These are phyloP conservation scores for Acleris emargana DNA, from an alignment of 2,888 invertebrate species.

Conservation along the genomic window DNA sequence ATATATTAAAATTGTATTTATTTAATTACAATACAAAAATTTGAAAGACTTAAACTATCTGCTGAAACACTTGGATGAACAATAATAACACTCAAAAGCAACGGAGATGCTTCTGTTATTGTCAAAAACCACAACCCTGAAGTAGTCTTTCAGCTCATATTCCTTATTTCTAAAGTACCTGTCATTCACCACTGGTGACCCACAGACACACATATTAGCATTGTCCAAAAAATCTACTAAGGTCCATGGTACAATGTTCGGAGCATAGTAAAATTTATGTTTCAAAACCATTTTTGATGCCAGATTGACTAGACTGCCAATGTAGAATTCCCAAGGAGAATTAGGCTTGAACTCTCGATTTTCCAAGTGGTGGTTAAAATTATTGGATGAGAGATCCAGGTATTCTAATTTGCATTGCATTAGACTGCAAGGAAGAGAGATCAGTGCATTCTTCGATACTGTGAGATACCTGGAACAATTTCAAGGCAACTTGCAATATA, in stretches of 20 bases:
- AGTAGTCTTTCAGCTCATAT: slow-evolving; percentile 67
- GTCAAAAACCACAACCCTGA: slow-evolving; percentile 68
- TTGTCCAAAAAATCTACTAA: slow-evolving; percentile 84
- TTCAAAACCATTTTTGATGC: slow-evolving; percentile 81
- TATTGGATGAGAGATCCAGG: slow-evolving; percentile 84
- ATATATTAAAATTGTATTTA: neutral
- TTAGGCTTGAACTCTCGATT: slow-evolving; percentile 38
- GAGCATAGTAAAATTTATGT: slow-evolving; percentile 79
- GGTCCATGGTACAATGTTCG: slow-evolving; percentile 83
- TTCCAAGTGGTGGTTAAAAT: slow-evolving; percentile 60
- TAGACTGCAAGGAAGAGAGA: slow-evolving; percentile 84
- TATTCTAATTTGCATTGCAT: slow-evolving; percentile 78
- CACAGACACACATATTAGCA: slow-evolving; percentile 86
- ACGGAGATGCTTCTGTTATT: slow-evolving; percentile 63
- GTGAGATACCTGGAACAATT: slow-evolving; percentile 77
- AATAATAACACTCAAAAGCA: slow-evolving; percentile 85
- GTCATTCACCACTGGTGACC: slow-evolving; percentile 71
- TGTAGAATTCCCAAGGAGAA: slow-evolving; percentile 64
- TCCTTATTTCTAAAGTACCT: slow-evolving; percentile 56
- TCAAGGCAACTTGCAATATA: too few relatives aligned
- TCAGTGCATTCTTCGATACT: slow-evolving; percentile 80
- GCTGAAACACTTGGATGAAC: slow-evolving; percentile 80
- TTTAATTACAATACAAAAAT: neutral
- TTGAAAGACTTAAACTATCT: slow-evolving; percentile 36
- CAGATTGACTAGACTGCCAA: slow-evolving; percentile 80